A percentile compares a stretch with the other conserved stretches of the same genome.
These are phyloP conservation scores for Chrysotoxum bicinctum DNA, from an alignment of 2,888 invertebrate genomes.

Conservation along the genomic window DNA sequence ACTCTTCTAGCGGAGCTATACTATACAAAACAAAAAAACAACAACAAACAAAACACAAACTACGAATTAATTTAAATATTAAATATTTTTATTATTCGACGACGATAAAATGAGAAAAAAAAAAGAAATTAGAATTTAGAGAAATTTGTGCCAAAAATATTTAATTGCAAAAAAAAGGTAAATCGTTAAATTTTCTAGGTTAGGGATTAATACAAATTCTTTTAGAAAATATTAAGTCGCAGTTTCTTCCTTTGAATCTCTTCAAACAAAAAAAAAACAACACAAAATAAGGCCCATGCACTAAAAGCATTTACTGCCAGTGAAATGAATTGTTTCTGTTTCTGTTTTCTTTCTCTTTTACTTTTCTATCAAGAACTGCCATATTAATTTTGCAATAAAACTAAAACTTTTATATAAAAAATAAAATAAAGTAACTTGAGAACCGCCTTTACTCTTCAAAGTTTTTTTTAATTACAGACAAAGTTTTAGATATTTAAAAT, in stretches of 20 bases:
- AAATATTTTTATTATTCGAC: slow-evolving; percentile 50
- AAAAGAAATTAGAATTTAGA: slow-evolving; percentile 62
- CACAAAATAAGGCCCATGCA: slow-evolving; percentile 32
- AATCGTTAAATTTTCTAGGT: slow-evolving; percentile 62
- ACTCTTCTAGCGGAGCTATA: slow-evolving; percentile 45
- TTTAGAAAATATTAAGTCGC: slow-evolving; percentile 11
- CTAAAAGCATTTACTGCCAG: slow-evolving; percentile 39
- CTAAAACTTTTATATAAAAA: background rate
- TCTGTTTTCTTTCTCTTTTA: background rate
- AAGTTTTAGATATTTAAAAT: background rate
- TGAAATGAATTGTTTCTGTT: slow-evolving; percentile 14
- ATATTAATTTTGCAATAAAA: slow-evolving; percentile 21
- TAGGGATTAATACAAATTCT: slow-evolving; percentile 47
- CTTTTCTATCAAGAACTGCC: slow-evolving; percentile 28
- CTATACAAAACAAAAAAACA: slow-evolving; percentile 26
- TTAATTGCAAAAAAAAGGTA: slow-evolving; percentile 56
- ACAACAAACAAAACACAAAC: slow-evolving; percentile 45
- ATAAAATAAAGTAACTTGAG: background rate
- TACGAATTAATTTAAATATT: slow-evolving; percentile 48
- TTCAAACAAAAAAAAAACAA: slow-evolving; percentile 6
- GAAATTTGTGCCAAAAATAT: slow-evolving; percentile 73
- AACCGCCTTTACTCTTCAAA: background rate
- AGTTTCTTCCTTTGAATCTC: slow-evolving; percentile 41
- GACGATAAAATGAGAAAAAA: slow-evolving; percentile 37
- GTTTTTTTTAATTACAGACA: background rate